A percentile compares a stretch with the other conserved stretches of the same genome.
Evolutionary conservation across 2,888 invertebrate species (phyloP).

Genomic region (Graphium colonna): DNA sequence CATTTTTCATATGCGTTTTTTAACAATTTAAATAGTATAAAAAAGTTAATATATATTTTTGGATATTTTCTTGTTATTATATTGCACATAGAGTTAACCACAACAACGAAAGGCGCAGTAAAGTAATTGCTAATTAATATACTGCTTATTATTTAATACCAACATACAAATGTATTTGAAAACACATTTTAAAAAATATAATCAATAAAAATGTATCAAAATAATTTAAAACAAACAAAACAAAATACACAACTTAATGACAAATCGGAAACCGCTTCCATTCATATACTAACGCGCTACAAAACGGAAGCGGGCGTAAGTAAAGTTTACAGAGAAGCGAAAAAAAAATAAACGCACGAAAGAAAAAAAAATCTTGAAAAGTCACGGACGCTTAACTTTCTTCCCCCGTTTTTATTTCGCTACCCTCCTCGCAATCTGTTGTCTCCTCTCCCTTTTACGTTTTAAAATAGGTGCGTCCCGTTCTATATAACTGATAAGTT

Average conservation of each 20-base stretch:
- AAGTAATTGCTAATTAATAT: too few species aligned
- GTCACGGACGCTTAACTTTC: conserved; percentile 81
- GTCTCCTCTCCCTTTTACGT: conserved; percentile 43
- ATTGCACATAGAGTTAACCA: too few species aligned
- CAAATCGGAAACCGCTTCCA: conserved; percentile 64
- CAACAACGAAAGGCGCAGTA: too few species aligned
- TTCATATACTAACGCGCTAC: conserved; percentile 57
- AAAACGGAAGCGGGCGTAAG: conserved; percentile 48
- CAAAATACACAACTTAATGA: conserved; percentile 59
- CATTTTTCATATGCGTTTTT: too few species aligned
- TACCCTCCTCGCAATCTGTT: conserved; percentile 62
- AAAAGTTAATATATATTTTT: too few species aligned
- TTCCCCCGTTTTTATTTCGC: conserved; percentile 78
- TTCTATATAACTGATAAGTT: conserved; percentile 74
- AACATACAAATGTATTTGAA: too few species aligned
- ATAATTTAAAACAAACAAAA: conserved; percentile 34
- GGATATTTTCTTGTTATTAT: too few species aligned
- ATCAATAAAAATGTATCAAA: not conserved
- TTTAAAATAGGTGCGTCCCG: conserved; percentile 45
- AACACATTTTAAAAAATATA: too few species aligned
- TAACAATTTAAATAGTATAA: too few species aligned
- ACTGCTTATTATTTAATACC: too few species aligned
- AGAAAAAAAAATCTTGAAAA: conserved; percentile 75
- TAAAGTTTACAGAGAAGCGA: conserved; percentile 49
- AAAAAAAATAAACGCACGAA: conserved; percentile 73